Conservation (phyloP, 2,113 vertebrate species). For the Bagarius yarrelli region DNA sequence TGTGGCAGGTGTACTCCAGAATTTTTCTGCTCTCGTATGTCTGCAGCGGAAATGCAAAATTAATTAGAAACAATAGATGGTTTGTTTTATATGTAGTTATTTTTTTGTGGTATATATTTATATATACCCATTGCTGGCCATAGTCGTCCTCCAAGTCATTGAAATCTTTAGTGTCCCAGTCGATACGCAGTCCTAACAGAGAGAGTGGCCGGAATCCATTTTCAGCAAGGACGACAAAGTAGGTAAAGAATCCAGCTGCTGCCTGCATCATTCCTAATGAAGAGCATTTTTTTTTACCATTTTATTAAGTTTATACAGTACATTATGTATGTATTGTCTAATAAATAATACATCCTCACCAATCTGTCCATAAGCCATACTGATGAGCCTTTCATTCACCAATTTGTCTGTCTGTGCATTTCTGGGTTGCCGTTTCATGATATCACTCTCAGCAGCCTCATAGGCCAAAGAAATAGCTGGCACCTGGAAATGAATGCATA, state of each 20-base stretch:
- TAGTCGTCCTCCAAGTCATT: conserved; percentile 75
- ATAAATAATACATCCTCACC: conserved; percentile 65
- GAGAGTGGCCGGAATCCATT: conserved; percentile 77
- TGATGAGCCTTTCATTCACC: too few species aligned
- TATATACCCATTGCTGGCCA: conserved; percentile 79
- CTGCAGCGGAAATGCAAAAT: conserved; percentile 59
- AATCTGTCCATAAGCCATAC: conserved; percentile 91
- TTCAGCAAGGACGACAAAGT: conserved; percentile 81
- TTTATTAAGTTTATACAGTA: not conserved
- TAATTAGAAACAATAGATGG: not conserved
- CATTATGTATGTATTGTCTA: too few species aligned
- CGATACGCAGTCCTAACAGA: conserved; percentile 76
- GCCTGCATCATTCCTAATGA: conserved; percentile 78
- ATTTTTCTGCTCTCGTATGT: conserved; percentile 90
- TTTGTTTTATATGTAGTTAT: not conserved
- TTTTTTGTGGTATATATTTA: not conserved
- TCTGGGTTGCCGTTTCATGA: conserved; percentile 92
- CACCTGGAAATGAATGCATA: conserved; percentile 67
- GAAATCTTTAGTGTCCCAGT: conserved; percentile 76
- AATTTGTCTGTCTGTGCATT: conserved; percentile 88
- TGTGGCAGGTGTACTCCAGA: conserved; percentile 91
- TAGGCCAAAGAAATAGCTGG: conserved; percentile 93
- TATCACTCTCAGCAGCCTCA: conserved; percentile 90
- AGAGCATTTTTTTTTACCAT: not conserved
- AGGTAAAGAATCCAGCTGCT: conserved; percentile 78